Percentiles rank a stretch among this genome's conserved stretches.
These are phyloP conservation scores for Halcyon smyrnensis DNA, from an alignment of 2,797 vertebrate species.

Conservation along the genomic window DNA sequence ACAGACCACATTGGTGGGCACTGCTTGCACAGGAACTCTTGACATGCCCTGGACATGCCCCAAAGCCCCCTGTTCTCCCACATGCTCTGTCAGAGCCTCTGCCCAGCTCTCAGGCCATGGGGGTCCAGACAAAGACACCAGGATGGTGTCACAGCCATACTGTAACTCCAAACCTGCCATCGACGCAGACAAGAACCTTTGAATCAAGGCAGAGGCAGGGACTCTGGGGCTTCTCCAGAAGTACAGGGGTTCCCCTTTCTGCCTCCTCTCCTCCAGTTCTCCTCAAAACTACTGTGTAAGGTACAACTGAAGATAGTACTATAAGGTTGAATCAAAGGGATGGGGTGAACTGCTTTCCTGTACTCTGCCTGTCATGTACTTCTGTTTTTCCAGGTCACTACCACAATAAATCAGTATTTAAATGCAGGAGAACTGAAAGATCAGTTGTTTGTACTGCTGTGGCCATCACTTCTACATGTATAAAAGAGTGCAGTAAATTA, in stretches of 20 bases:
- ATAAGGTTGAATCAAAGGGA: neutral
- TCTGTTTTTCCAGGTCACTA: neutral
- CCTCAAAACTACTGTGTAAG: neutral
- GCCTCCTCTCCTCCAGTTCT: neutral
- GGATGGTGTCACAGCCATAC: neutral
- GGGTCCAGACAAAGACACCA: neutral
- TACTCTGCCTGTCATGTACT: neutral
- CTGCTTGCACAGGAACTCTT: neutral
- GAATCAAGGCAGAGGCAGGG: neutral
- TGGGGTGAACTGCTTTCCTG: neutral
- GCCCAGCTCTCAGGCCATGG: neutral
- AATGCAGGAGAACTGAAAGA: neutral
- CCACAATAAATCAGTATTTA: neutral
- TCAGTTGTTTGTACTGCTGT: neutral
- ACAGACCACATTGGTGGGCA: neutral
- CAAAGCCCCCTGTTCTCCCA: neutral
- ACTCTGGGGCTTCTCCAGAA: neutral
- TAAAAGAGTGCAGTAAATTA: neutral
- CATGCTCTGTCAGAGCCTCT: neutral
- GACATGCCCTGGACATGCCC: neutral
- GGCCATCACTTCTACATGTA: neutral
- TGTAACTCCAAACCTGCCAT: neutral
- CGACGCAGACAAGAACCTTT: neutral
- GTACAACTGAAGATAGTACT: neutral
- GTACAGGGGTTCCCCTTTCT: neutral